Percentiles rank a stretch among this genome's conserved stretches.
Conservation (phyloP, 2,113 vertebrate genomes). For the Micronycteris hirsuta region DNA sequence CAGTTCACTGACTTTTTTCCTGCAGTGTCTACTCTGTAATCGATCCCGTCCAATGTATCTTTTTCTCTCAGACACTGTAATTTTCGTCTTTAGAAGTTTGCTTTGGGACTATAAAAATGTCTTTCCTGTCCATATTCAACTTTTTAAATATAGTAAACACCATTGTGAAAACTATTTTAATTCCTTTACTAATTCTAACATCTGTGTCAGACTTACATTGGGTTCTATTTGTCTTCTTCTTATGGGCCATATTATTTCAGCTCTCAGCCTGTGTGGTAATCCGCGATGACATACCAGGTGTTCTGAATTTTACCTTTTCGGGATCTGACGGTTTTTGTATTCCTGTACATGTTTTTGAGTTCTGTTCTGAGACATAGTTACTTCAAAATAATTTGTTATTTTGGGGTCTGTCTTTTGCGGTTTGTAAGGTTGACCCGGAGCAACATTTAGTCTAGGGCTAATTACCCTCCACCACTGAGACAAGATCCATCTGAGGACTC, state of each 20-base stretch:
- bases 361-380: neutral
- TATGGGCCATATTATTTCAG: neutral
- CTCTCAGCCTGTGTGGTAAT: neutral
- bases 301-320: conserved; percentile 28
- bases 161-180: neutral
- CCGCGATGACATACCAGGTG: neutral
- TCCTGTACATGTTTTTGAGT: neutral
- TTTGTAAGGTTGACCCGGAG: neutral
- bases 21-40: neutral
- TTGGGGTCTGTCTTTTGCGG: neutral
- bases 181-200: neutral
- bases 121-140: neutral
- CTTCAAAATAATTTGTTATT: neutral
- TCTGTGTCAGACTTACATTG: neutral
- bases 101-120: neutral
- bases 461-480: neutral
- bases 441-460: neutral
- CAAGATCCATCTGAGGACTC: neutral
- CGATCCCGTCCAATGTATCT: neutral
- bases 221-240: neutral
- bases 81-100: conserved; percentile 21
- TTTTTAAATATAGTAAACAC: neutral
- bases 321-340: neutral
- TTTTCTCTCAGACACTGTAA: neutral
- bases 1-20: neutral